A percentile compares a stretch with the other conserved stretches of the same genome.
phyloP scores from a whole-genome alignment of 1,140 invertebrate species.

The Platorchestia sp. region DNA sequence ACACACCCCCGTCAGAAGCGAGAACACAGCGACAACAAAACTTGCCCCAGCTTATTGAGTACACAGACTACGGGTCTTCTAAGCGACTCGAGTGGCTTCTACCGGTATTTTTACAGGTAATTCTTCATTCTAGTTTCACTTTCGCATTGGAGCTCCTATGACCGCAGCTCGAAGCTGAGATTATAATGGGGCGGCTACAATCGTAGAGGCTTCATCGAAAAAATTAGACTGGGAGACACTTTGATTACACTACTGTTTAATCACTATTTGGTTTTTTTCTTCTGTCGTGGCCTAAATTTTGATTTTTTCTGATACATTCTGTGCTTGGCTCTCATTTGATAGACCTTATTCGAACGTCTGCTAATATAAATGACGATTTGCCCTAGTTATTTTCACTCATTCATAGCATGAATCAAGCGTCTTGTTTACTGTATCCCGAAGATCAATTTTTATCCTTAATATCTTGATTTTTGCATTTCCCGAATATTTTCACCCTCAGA shows the following conservation, averaged over 20 bases:
- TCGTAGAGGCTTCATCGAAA: too few species aligned
- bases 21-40: neutral
- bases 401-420: too few species aligned
- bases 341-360: too few species aligned
- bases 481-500: neutral
- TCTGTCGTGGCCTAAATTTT: neutral
- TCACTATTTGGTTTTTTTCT: neutral
- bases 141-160: too few species aligned
- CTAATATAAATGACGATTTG: too few species aligned
- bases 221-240: too few species aligned
- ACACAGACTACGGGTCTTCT: too few species aligned
- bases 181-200: too few species aligned
- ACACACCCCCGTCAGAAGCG: neutral
- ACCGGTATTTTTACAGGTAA: neutral
- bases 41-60: neutral
- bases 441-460: too few species aligned
- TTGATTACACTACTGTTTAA: neutral
- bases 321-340: neutral
- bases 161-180: too few species aligned
- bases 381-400: too few species aligned
- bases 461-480: neutral
- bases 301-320: neutral
- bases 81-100: slow-evolving; percentile 1
- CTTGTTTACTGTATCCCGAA: too few species aligned
- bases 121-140: neutral